Conservation (phyloP, 2,888 invertebrate genomes). For the Bellardia pandia region DNA sequence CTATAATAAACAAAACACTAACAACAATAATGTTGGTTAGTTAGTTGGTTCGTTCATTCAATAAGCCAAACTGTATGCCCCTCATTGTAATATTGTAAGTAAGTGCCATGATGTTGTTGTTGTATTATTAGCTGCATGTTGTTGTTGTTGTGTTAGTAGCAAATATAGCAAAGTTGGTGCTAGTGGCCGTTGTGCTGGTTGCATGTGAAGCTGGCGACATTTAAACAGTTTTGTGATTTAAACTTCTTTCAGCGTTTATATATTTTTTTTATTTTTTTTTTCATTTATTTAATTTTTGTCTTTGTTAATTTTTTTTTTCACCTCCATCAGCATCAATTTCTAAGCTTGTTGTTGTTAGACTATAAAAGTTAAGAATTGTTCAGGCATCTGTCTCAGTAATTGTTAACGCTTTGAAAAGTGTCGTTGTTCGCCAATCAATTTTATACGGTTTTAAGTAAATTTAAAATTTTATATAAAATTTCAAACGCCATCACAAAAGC, state of each 20-base stretch:
- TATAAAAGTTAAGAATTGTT: constrained; percentile 77
- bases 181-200: constrained; percentile 61
- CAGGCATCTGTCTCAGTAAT: constrained; percentile 72
- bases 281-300: not conserved
- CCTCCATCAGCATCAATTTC: constrained; percentile 28
- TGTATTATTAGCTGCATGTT: constrained; percentile 21
- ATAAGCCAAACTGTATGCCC: constrained; percentile 35
- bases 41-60: constrained; percentile 5
- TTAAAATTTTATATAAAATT: not conserved
- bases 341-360: constrained; percentile 57
- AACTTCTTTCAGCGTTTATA: constrained; percentile 41
- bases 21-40: constrained; percentile 31
- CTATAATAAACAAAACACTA: constrained; percentile 45
- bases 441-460: constrained; percentile 1
- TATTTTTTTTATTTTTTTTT: constrained; percentile 18
- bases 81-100: constrained; percentile 2
- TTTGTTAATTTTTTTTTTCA: not conserved
- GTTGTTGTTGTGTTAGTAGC: constrained; percentile 17
- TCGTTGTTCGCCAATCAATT: constrained; percentile 52
- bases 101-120: constrained; percentile 12
- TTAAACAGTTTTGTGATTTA: constrained; percentile 77
- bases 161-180: too few species aligned
- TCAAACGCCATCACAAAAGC: constrained; percentile 11
- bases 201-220: constrained; percentile 82
- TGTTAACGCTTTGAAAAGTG: constrained; percentile 67